Evolutionary conservation across 2,888 invertebrate genomes (phyloP), one percentile per base, ranked within the genome.

Genomic region (Stratiomys singularior): DNA sequence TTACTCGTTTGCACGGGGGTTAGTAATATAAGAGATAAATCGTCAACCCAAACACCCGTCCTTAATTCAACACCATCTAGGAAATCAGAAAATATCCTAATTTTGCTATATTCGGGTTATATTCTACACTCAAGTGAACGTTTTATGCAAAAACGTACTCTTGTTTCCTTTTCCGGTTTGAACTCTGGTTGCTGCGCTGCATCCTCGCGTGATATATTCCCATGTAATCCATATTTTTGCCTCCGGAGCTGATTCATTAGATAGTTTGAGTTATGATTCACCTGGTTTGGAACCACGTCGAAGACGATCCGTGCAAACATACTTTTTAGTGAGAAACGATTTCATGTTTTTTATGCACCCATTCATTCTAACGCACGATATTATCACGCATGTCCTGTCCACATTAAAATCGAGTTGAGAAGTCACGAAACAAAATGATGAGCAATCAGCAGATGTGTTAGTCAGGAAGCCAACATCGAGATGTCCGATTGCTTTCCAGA

Each of bases 391-490:
- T 74, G 74, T 60, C 58, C 56, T 74, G 21, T 21, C 21, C 21
- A 60, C 37, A 74, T 74, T 74, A 74, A 74, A 74, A 37, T 74
- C 37, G 21, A 58, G 74, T 74, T 74, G 60, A 37, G 37, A 74
- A 74, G 74, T 74, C 74, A 74, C 74, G 74, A 74, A 74, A 58
- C 74, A 58, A 58, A 30, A 74, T 37, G 74, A 74, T 37, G 44
- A 74, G 11, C 44, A 60, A 27, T 23, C 23, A 37, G 37, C 74
- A 74, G 74, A 74, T 74, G 74, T 74, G 28, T 30, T 2, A 30
- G 21, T 30, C 74, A 60, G 74, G 74, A 74, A 72, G 47, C 69
- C 47, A 21, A 69, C 46, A 72, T 18, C 56, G 56, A 72, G 72
- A 56, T 72, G 72, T 56, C 21, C 58, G 56, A 56, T 56, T 72